Evolutionary conservation across 2,113 vertebrate genomes (phyloP).

Genomic region (Hystrix brachyura): DNA sequence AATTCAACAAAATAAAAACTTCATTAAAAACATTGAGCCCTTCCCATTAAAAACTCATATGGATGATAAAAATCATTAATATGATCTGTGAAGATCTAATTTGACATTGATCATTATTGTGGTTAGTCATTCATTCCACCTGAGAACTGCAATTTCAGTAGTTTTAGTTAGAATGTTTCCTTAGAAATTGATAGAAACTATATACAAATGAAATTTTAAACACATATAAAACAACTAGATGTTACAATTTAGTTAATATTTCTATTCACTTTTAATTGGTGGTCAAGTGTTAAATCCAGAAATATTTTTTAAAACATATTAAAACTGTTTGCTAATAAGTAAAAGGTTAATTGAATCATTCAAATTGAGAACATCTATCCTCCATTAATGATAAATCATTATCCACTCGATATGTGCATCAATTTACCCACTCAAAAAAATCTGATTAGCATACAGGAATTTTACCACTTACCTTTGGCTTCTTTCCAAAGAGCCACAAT

Average conservation of each 20-base stretch:
- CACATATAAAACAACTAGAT: slow-evolving; percentile 45
- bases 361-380: slow-evolving; percentile 62
- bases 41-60: slow-evolving; percentile 48
- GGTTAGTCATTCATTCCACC: slow-evolving; percentile 32
- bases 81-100: slow-evolving; percentile 46
- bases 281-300: slow-evolving; percentile 60
- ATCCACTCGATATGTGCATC: slow-evolving; percentile 44
- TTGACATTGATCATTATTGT: slow-evolving; percentile 30
- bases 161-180: slow-evolving; percentile 46
- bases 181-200: slow-evolving; percentile 65
- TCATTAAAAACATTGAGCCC: slow-evolving; percentile 63
- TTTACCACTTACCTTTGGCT: slow-evolving; percentile 94
- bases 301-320: slow-evolving; percentile 52
- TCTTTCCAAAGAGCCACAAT: slow-evolving; percentile 99
- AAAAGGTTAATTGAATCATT: slow-evolving; percentile 9
- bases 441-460: slow-evolving; percentile 64
- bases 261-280: slow-evolving; percentile 1
- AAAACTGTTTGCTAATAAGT: slow-evolving; percentile 45
- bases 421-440: slow-evolving; percentile 58
- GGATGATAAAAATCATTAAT: slow-evolving; percentile 65
- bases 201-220: slow-evolving; percentile 66
- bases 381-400: slow-evolving; percentile 62
- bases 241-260: slow-evolving; percentile 51
- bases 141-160: slow-evolving; percentile 44
- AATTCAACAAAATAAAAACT: slow-evolving; percentile 48